Base-by-base conservation (phyloP, 1,140 invertebrate species). In the Drosophila seguyi region DNA sequence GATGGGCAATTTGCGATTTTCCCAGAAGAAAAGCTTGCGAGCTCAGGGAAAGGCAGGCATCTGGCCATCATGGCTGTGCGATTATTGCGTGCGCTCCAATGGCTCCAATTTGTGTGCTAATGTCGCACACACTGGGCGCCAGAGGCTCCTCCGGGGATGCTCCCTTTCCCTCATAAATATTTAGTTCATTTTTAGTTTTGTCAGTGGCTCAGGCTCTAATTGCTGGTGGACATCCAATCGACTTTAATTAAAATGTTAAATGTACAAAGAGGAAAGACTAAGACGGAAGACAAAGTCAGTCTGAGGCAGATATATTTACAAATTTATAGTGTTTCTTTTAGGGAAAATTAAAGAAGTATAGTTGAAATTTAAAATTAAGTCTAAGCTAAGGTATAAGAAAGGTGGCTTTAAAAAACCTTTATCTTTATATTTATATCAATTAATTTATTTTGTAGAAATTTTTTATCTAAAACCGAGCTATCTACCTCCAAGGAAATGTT, bases 1-100 rank as follows among this genome's bases (percentile, higher is more conserved):
- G 85, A 87, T 82, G 67, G 56, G 71, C 81, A 83, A 82, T 79
- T 72, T 88, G 83, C 84, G 47, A 87, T 77, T 88, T 90, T 90
- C 80, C 85, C 85, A 88, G 65, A 73, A 87, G 48, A 74, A 74
- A 74, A 53, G 20, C 57, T 22, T n/a, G 34, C 8, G 20, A 16
- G 48, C 48, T 52, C 6, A 34, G 34, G 68, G n/a, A 47, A 34
- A 31, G 45, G 31, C 38, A 76, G 7, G 7, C 29, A 52, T 27
- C 25, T 38, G 52, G 48, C 47, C 63, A 11, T 55, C 45, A 48
- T 48, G 47, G 62, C 22, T 16, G 44, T 22, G 45, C n/a, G 29
- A 60, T 44, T 62, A 59, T 86, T 82, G 79, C 75, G 71, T 83
- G 84, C 52, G 29, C 67, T 76, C 62, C 62, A 59, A 58, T 62